Evolutionary conservation across 2,113 vertebrate species (phyloP).

Genomic region (Grallaria varia): DNA sequence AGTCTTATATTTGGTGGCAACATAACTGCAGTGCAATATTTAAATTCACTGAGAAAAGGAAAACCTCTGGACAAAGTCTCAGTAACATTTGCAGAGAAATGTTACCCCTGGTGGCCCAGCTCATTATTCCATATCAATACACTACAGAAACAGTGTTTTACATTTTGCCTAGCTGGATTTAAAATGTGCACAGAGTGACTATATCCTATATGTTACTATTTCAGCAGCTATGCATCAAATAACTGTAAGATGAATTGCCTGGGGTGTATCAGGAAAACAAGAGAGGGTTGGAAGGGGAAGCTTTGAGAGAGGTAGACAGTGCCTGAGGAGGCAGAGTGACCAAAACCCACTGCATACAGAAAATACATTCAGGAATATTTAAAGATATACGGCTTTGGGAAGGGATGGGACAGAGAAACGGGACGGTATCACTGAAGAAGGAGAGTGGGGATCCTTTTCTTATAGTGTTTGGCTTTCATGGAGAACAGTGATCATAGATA

Average conservation of each 20-base stretch:
- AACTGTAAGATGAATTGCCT: background rate
- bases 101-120: background rate
- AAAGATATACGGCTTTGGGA: background rate
- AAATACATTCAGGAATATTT: background rate
- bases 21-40: background rate
- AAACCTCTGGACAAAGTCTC: background rate
- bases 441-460: background rate
- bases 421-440: background rate
- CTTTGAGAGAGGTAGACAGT: background rate
- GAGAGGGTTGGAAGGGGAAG: background rate
- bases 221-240: background rate
- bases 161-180: background rate
- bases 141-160: background rate
- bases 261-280: background rate
- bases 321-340: background rate
- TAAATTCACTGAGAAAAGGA: background rate
- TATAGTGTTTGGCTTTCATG: background rate
- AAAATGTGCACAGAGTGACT: background rate
- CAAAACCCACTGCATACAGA: background rate
- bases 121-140: background rate
- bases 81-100: background rate
- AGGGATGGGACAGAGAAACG: background rate
- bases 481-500: background rate
- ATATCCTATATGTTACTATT: background rate
- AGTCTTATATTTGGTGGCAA: background rate